Conservation (phyloP, 2,797 vertebrate genomes). For the Tiaroga cobitis region DNA sequence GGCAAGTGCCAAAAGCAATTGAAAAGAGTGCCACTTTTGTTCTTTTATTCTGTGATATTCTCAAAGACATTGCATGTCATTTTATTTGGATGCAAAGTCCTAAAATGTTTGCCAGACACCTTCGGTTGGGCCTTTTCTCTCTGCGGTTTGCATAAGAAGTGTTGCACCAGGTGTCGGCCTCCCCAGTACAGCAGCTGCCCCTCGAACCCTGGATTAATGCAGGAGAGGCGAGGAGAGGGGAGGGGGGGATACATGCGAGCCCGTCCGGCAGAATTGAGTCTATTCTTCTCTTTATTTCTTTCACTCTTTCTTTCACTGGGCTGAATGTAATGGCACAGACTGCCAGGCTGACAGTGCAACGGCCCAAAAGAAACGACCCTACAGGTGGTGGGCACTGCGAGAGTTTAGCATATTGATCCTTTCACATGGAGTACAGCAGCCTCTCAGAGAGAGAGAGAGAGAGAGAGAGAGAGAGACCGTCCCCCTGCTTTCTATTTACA, state of each 20-base stretch:
- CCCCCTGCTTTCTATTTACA: conserved; percentile 74
- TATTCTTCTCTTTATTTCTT: conserved; percentile 70
- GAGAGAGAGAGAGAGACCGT: conserved; percentile 56
- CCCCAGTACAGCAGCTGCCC: conserved; percentile 57
- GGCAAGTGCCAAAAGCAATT: neutral
- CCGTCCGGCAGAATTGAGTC: conserved; percentile 72
- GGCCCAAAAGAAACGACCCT: conserved; percentile 76
- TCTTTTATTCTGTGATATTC: neutral
- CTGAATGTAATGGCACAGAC: conserved; percentile 79
- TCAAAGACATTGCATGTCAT: neutral
- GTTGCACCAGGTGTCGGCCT: conserved; percentile 61
- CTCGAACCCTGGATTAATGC: conserved; percentile 71
- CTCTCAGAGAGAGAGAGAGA: conserved; percentile 66
- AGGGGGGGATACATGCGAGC: conserved; percentile 58
- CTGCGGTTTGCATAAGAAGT: conserved; percentile 27
- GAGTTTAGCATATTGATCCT: conserved; percentile 77
- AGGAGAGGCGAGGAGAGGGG: neutral
- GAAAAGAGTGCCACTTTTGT: too few relatives aligned
- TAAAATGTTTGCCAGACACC: neutral
- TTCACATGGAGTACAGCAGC: conserved; percentile 79
- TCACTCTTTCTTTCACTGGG: conserved; percentile 59
- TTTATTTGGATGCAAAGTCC: neutral
- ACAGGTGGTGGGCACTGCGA: conserved; percentile 84
- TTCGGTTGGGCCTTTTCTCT: conserved; percentile 3
- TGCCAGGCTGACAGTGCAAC: conserved; percentile 72